Base-by-base conservation (phyloP, 2,888 invertebrate species). In the Lithodes maja region DNA sequence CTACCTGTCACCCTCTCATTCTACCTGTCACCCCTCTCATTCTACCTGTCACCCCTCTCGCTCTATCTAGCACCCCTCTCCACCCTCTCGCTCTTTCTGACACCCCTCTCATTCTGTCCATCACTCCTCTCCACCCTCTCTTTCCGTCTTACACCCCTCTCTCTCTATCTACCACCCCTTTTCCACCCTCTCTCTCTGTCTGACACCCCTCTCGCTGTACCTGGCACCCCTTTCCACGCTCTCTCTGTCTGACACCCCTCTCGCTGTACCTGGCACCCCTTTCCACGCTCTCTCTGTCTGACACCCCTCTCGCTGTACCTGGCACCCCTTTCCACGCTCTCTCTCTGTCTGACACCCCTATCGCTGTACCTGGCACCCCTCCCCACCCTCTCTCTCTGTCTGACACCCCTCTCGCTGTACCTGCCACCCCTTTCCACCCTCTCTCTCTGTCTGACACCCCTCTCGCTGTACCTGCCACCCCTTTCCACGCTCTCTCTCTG, bases 381-480 rank as follows among this genome's bases (percentile, higher is more conserved):
- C 74, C 83, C n/a, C 83, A 49, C 68, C 50, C 52, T 80, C 53
- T 53, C 80, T 80, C 15, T 53, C 53, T 80, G 53, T 80, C 80
- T 80, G 15, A n/a, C n/a, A n/a, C 50, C 53, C 50, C 54, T 80
- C 80, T 80, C n/a, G 1, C 54, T 80, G n/a, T 80, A 17, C 50
- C 80, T 80, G 53, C 50, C n/a, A n/a, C n/a, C n/a, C n/a, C n/a
- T n/a, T n/a, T n/a, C n/a, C 53, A 12, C 15, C 53, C 80, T 80
- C 53, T 2, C 79, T 79, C 12, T 52, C 79, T 12, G n/a, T 79
- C 79, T 52, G 9, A n/a, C n/a, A n/a, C n/a, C n/a, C n/a, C n/a
- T n/a, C n/a, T n/a, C n/a, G n/a, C n/a, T n/a, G n/a, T n/a, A n/a
- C n/a, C n/a, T n/a, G n/a, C n/a, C n/a, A n/a, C n/a, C n/a, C n/a